These are phyloP conservation scores for Carpatolechia fugitivella DNA, from an alignment of 2,888 invertebrate species.

Conservation along the genomic window DNA sequence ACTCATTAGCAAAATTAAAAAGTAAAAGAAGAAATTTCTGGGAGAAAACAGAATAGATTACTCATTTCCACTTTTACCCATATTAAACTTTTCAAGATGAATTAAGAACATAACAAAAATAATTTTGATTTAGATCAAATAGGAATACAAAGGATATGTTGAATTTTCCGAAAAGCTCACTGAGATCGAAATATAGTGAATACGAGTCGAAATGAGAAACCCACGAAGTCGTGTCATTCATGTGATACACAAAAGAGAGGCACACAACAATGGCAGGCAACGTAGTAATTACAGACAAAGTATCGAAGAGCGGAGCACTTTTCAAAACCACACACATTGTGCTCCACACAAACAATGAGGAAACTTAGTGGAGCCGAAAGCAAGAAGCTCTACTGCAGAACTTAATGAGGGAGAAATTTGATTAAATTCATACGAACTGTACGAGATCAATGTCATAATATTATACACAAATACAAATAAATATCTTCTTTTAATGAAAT, in stretches of 20 bases:
- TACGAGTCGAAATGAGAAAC: conserved; percentile 36
- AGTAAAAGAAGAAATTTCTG: neutral
- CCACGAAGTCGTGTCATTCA: conserved; percentile 41
- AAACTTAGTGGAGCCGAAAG: conserved; percentile 22
- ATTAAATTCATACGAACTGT: neutral
- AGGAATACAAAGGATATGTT: no score
- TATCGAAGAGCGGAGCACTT: conserved; percentile 48
- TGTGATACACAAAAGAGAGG: conserved; percentile 45
- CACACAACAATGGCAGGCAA: conserved; percentile 48
- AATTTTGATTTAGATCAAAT: no score
- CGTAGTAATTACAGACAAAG: conserved; percentile 49
- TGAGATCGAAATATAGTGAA: conserved; percentile 21
- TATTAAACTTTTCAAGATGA: no score
- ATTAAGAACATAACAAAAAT: no score
- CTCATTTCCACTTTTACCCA: no score
- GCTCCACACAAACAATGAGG: conserved; percentile 39
- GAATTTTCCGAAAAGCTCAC: neutral
- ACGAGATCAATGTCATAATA: no score
- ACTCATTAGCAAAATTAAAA: neutral
- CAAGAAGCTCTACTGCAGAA: neutral
- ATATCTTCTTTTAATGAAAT: no score
- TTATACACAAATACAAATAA: no score
- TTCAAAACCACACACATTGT: conserved; percentile 45
- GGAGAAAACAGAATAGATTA: neutral
- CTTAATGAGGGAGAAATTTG: neutral